These are phyloP conservation scores for Callimorpha dominula DNA, from an alignment of 2,888 invertebrate genomes.

Conservation along the genomic window DNA sequence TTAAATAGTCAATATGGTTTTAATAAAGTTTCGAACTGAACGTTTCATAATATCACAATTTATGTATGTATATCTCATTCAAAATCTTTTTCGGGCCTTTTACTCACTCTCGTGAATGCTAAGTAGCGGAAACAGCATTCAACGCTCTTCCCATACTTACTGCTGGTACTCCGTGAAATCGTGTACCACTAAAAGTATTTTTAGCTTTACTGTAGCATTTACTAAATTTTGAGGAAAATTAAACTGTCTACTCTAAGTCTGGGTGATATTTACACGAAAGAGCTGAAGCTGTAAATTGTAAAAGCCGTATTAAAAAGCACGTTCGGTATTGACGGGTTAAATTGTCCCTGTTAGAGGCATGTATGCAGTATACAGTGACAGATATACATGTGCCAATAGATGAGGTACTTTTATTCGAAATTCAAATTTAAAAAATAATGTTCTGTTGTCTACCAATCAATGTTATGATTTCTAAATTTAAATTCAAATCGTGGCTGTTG, in stretches of 20 bases:
- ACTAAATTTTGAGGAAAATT: constrained; percentile 2
- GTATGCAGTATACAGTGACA: not conserved
- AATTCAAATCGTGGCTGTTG: not conserved
- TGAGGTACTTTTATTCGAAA: not conserved
- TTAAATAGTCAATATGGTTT: too few species aligned
- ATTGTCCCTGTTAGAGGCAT: not conserved
- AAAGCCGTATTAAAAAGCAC: constrained; percentile 12
- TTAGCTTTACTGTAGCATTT: constrained; percentile 1
- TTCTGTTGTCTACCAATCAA: not conserved
- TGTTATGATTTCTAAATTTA: constrained; percentile 1
- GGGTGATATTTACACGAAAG: not conserved
- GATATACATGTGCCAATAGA: not conserved
- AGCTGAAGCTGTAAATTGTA: not conserved
- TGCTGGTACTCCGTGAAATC: constrained; percentile 2
- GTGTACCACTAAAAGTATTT: constrained; percentile 11
- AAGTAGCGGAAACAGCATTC: constrained; percentile 5
- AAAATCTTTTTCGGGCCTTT: not conserved
- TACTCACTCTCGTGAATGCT: not conserved
- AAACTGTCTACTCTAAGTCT: constrained; percentile 9
- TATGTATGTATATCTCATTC: too few species aligned
- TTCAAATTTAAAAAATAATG: not conserved
- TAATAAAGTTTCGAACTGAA: too few species aligned
- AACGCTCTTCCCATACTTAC: not conserved
- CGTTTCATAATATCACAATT: too few species aligned
- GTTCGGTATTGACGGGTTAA: constrained; percentile 2